A percentile compares a stretch with the other conserved stretches of the same genome.
These are phyloP conservation scores for Metalampra italica DNA, from an alignment of 2,888 invertebrate species.

Conservation along the genomic window DNA sequence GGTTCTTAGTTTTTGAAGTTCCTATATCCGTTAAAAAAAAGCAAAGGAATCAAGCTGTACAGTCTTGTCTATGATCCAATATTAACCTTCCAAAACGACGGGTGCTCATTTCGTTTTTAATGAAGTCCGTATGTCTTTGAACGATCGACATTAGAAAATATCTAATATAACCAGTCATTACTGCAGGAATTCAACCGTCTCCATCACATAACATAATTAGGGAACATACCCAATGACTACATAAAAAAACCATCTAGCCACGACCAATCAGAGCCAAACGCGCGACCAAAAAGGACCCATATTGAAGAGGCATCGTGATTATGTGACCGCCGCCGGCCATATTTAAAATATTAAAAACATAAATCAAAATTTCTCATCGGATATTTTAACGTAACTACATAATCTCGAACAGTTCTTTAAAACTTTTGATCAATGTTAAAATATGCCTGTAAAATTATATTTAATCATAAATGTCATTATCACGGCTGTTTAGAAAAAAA, in stretches of 20 bases:
- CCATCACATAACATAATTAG: slow-evolving; percentile 61
- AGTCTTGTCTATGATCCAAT: no score
- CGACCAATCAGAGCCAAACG: slow-evolving; percentile 59
- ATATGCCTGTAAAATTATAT: background rate
- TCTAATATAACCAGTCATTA: slow-evolving; percentile 34
- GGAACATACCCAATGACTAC: slow-evolving; percentile 44
- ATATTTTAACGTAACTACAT: slow-evolving; percentile 65
- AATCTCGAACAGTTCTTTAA: slow-evolving; percentile 13
- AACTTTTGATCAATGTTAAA: slow-evolving; percentile 1
- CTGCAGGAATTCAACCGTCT: slow-evolving; percentile 40
- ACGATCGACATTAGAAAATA: slow-evolving; percentile 33
- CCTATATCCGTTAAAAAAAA: slow-evolving; percentile 3
- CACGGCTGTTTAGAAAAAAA: background rate
- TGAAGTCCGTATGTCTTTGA: slow-evolving; percentile 14
- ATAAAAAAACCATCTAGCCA: slow-evolving; percentile 45
- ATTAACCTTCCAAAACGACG: no score
- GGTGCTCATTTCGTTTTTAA: no score
- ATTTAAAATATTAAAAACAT: slow-evolving; percentile 69
- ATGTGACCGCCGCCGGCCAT: slow-evolving; percentile 63
- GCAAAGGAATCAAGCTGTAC: slow-evolving; percentile 2
- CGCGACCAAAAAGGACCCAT: slow-evolving; percentile 45
- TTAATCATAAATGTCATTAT: background rate
- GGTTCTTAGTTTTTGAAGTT: background rate
- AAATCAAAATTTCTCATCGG: slow-evolving; percentile 69
- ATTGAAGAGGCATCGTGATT: slow-evolving; percentile 10